phyloP scores from a whole-genome alignment of 2,888 invertebrate species.

The Blastobasis adustella region DNA sequence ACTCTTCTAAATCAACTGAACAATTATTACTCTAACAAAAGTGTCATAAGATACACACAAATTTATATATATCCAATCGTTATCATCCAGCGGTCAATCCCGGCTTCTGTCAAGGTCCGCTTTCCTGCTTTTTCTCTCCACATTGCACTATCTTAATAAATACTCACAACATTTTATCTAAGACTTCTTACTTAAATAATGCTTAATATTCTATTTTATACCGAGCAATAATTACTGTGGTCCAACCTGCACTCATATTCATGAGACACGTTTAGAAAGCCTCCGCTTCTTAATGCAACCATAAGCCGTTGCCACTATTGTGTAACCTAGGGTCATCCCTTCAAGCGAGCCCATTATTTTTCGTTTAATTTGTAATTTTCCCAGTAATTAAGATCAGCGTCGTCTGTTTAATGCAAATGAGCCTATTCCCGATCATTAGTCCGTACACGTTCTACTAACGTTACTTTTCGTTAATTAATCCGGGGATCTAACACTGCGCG shows the following conservation, averaged over 20 bases:
- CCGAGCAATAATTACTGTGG: not conserved
- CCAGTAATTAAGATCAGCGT: slow-evolving; percentile 64
- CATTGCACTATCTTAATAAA: too few relatives aligned
- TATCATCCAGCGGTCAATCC: too few relatives aligned
- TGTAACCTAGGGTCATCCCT: slow-evolving; percentile 24
- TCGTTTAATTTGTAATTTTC: slow-evolving; percentile 69
- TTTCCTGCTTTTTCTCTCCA: too few relatives aligned
- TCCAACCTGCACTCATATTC: slow-evolving; percentile 7
- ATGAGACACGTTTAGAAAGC: slow-evolving; percentile 20
- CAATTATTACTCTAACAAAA: too few relatives aligned
- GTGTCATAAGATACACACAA: too few relatives aligned
- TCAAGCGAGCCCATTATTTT: slow-evolving; percentile 42
- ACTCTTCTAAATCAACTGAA: too few relatives aligned
- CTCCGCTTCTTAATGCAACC: slow-evolving; percentile 26
- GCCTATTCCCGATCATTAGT: slow-evolving; percentile 69
- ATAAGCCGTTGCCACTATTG: slow-evolving; percentile 31
- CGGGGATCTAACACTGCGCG: slow-evolving; percentile 45
- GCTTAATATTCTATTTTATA: too few relatives aligned
- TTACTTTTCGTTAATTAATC: slow-evolving; percentile 70
- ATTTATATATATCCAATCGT: too few relatives aligned
- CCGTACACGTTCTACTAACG: slow-evolving; percentile 62
- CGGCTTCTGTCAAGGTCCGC: too few relatives aligned
- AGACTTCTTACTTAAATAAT: too few relatives aligned
- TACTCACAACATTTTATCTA: too few relatives aligned
- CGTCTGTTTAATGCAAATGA: slow-evolving; percentile 72